Evolutionary conservation across 2,113 vertebrate species (phyloP).

Genomic region (Strix uralensis): DNA sequence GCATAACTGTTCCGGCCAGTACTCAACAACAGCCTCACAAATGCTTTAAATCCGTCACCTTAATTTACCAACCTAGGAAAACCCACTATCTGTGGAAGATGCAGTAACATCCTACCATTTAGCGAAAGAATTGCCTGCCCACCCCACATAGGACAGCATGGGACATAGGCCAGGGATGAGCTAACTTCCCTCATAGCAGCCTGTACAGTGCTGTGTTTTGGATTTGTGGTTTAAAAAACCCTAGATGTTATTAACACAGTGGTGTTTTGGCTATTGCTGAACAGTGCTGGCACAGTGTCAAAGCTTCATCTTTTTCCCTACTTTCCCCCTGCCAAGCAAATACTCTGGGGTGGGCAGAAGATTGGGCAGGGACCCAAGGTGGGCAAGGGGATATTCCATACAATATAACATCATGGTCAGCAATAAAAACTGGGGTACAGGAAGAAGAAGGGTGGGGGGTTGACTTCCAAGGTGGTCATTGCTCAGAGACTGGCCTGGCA

Average conservation of each 20-base stretch:
- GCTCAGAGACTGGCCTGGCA: not conserved
- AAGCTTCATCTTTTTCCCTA: not conserved
- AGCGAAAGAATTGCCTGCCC: not conserved
- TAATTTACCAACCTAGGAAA: not conserved
- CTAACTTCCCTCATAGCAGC: not conserved
- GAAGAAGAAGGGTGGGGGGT: not conserved
- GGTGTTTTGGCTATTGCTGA: not conserved
- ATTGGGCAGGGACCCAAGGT: not conserved
- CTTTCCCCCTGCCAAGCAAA: not conserved
- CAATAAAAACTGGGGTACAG: not conserved
- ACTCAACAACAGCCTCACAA: not conserved
- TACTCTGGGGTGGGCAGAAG: not conserved
- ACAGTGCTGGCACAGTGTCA: not conserved
- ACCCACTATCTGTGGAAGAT: not conserved
- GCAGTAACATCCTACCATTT: not conserved
- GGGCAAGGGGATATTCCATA: not conserved
- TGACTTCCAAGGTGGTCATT: not conserved
- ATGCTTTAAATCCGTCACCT: not conserved
- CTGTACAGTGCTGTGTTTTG: not conserved
- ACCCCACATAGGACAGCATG: fast-evolving
- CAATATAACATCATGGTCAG: not conserved
- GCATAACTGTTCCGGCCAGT: not conserved
- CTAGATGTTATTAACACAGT: not conserved
- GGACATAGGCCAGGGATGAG: not conserved
- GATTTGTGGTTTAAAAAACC: not conserved